Evolutionary conservation across 2,888 invertebrate genomes (phyloP), one percentile per base, ranked within the genome.

Genomic region (Diabrotica balteata): DNA sequence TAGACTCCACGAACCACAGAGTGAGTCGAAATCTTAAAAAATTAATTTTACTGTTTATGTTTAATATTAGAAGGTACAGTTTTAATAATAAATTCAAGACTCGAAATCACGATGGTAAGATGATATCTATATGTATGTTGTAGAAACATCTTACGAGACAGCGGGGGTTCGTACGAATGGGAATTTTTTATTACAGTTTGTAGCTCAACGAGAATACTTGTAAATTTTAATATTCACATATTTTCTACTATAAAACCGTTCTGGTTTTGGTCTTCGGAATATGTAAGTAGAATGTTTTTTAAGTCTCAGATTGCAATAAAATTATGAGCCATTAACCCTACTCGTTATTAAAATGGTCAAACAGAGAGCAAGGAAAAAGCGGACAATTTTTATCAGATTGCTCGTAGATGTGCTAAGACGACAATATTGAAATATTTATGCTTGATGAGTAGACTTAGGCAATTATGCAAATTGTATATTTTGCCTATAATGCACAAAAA

Each of bases 61-160:
- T 63, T 44, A 57, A 57, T 58, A 63, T 58, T 63, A 63, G 63
- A 63, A 63, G 45, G 45, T 7, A 17, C 47, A 68, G 73, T 67
- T 73, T 75, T 73, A 71, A 68, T 69, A 73, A 76, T 79, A 78
- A 79, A 78, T 75, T 78, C 73, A 73, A 78, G 75, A 78, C 77
- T 75, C 74, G 78, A 54, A 75, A 73, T 76, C 78, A 74, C 72
- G 76, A 78, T 76, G 76, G 81, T 80, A 80, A 80, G 78, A 70
- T 78, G 80, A 80, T 76, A 80, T 79, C 77, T 69, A 73, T 66
- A 63, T 58, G 63, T 63, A 51, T 57, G 63, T 57, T 63, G 78
- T 74, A 70, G 77, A 78, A 76, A 77, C 76, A 76, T 74, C 74
- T 77, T 68, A 71, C 69, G 68, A 69, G 75, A 58, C 80, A 66